Conservation (phyloP, 2,797 vertebrate species). For the Delichon dasypus region DNA sequence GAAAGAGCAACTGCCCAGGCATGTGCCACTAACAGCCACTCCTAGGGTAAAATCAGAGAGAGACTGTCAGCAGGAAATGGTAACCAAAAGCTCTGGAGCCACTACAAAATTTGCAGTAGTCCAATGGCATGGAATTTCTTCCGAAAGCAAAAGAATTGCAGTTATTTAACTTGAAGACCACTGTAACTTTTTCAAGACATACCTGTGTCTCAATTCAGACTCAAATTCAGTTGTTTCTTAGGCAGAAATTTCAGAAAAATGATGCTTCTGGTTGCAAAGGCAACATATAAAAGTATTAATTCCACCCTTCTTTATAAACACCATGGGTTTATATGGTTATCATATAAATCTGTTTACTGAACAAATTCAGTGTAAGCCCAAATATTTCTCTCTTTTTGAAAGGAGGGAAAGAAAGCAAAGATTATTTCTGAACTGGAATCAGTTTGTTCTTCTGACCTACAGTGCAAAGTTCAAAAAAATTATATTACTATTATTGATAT, state of each 20-base stretch:
- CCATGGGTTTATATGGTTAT: background rate
- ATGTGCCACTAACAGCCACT: background rate
- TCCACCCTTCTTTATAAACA: background rate
- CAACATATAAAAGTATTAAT: background rate
- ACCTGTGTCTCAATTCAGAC: background rate
- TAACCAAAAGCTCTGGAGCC: background rate
- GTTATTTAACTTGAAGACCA: background rate
- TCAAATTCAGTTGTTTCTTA: background rate
- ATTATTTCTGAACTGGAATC: background rate
- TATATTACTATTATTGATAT: background rate
- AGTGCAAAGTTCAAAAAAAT: background rate
- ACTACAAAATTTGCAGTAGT: background rate
- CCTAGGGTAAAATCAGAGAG: background rate
- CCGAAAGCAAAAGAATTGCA: background rate
- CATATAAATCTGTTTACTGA: background rate
- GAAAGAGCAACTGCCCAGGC: background rate
- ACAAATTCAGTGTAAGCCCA: background rate
- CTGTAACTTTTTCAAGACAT: fast-evolving
- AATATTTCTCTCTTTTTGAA: background rate
- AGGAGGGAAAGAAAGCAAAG: background rate
- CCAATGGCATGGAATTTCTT: background rate
- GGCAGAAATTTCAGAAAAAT: background rate
- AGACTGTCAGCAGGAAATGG: background rate
- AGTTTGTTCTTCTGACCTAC: background rate
- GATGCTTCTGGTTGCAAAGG: background rate